These are phyloP conservation scores for Piezodorus guildinii DNA, from an alignment of 1,140 invertebrate species.

Conservation along the genomic window DNA sequence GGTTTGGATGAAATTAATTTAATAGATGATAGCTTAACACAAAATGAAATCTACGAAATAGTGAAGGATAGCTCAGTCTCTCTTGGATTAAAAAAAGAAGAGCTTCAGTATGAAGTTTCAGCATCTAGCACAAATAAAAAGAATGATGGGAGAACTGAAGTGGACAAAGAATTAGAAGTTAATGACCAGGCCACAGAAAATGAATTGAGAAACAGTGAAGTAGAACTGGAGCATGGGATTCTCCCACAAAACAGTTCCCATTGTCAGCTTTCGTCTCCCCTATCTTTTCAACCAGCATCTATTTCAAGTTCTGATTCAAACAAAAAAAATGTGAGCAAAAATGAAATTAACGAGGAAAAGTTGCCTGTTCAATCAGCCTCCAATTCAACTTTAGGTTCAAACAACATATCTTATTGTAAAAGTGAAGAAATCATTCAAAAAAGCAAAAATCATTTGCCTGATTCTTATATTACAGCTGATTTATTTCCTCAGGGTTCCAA, in stretches of 20 bases:
- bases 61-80: neutral
- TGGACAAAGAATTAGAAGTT: slow-evolving; percentile 21
- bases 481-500: neutral
- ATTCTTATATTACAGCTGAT: neutral
- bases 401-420: too few species aligned
- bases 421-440: too few species aligned
- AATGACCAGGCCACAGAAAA: slow-evolving; percentile 25
- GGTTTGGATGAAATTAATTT: neutral
- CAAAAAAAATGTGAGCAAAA: too few species aligned
- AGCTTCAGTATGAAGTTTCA: neutral
- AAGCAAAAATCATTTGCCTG: too few species aligned
- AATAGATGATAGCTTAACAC: neutral
- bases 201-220: slow-evolving; percentile 12
- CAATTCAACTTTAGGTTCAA: too few species aligned
- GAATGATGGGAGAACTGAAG: neutral
- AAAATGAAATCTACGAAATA: neutral
- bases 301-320: too few species aligned
- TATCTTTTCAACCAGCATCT: slow-evolving; percentile 23
- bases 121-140: neutral
- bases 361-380: too few species aligned
- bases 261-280: neutral
- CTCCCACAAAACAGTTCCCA: neutral
- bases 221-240: slow-evolving; percentile 19
- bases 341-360: too few species aligned
- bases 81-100: neutral